These are phyloP conservation scores for Hemiprocne comata DNA, from an alignment of 2,113 vertebrate genomes.

Conservation along the genomic window DNA sequence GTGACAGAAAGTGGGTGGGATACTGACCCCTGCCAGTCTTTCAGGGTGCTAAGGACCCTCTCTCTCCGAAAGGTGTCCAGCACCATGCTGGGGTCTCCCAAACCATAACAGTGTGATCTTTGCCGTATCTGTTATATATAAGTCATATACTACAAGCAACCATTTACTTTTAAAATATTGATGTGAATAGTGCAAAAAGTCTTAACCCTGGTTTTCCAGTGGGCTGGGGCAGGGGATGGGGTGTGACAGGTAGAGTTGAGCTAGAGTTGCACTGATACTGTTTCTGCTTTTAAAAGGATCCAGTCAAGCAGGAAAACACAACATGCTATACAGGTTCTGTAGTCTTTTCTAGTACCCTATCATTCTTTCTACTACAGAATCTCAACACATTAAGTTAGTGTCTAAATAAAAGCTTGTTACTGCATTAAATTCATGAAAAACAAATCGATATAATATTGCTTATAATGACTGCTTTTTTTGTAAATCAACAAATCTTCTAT, in stretches of 20 bases:
- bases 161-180: background rate
- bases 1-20: too few relatives aligned
- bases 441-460: slow-evolving; percentile 80
- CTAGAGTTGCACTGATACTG: background rate
- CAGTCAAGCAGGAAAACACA: background rate
- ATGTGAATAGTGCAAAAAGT: background rate
- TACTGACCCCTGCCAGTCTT: too few relatives aligned
- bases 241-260: background rate
- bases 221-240: rapidly evolving
- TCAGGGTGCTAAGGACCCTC: too few relatives aligned
- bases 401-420: slow-evolving; percentile 59
- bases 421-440: slow-evolving; percentile 59
- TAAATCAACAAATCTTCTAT: slow-evolving; percentile 86
- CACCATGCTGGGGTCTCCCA: too few relatives aligned
- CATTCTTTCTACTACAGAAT: background rate
- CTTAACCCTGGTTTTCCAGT: background rate
- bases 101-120: too few relatives aligned
- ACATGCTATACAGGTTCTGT: background rate
- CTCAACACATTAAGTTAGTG: slow-evolving; percentile 26
- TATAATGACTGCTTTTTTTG: slow-evolving; percentile 82
- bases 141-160: background rate
- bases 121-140: background rate
- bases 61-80: too few relatives aligned
- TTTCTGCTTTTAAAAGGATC: background rate
- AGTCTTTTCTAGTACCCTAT: background rate